These are phyloP conservation scores for Carcharodon carcharias DNA, from an alignment of 2,797 vertebrate genomes.

Conservation along the genomic window DNA sequence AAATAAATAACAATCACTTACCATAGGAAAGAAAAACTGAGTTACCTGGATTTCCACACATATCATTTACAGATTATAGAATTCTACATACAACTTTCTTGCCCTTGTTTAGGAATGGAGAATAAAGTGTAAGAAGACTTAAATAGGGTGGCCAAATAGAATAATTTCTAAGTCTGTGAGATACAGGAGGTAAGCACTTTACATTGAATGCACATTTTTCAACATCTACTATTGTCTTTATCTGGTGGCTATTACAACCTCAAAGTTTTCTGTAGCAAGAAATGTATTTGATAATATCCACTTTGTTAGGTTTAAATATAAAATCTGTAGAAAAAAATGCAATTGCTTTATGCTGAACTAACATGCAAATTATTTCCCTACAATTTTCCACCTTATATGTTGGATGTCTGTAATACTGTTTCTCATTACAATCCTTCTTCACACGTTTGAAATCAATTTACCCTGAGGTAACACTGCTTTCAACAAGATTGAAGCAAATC, in stretches of 20 bases:
- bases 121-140: neutral
- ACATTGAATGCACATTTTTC: neutral
- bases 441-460: neutral
- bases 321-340: neutral
- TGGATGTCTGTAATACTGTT: constrained; percentile 25
- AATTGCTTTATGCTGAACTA: neutral
- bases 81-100: neutral
- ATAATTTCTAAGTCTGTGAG: neutral
- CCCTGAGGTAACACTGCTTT: constrained; percentile 18
- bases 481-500: constrained; percentile 8
- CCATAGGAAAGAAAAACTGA: neutral
- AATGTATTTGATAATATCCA: neutral
- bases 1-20: neutral
- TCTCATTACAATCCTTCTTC: constrained; percentile 23
- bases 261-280: neutral
- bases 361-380: constrained; percentile 29
- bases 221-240: neutral
- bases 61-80: neutral
- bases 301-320: neutral
- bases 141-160: neutral
- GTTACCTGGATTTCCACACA: neutral
- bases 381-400: constrained; percentile 19
- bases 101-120: neutral
- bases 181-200: neutral
- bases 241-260: constrained; percentile 23